Conservation (phyloP, 1,140 invertebrate species). For the Drosophila sturtevanti region DNA sequence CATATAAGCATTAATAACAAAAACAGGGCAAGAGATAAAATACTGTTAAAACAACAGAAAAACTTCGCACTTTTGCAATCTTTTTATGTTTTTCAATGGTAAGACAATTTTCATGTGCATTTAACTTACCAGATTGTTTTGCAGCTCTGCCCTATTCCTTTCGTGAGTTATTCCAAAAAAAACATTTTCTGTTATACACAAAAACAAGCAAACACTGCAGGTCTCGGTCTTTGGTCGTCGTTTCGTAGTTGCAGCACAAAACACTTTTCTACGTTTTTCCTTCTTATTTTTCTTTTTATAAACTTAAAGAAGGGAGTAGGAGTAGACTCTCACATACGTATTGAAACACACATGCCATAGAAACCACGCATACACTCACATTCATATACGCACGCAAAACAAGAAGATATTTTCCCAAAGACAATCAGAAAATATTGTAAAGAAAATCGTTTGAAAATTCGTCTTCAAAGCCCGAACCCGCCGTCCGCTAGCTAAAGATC, state of each 20-base stretch:
- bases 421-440: conserved; percentile 61
- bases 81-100: conserved; percentile 5
- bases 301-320: conserved; percentile 61
- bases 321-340: conserved; percentile 27
- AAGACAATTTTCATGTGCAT: conserved; percentile 6
- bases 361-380: conserved; percentile 17
- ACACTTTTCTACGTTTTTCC: conserved; percentile 55
- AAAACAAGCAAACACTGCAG: conserved; percentile 56
- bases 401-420: conserved; percentile 69
- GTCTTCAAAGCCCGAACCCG: conserved; percentile 31
- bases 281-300: conserved; percentile 65
- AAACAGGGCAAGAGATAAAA: conserved; percentile 47
- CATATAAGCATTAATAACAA: conserved; percentile 45
- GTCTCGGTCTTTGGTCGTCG: conserved; percentile 45
- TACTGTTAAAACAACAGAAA: conserved; percentile 34
- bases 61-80: neutral
- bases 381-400: conserved; percentile 28
- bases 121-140: conserved; percentile 40
- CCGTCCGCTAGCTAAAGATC: conserved; percentile 54
- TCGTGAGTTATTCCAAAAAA: conserved; percentile 36
- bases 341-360: conserved; percentile 20
- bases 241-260: conserved; percentile 48
- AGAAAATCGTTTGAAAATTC: conserved; percentile 33
- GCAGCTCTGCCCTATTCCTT: conserved; percentile 25
- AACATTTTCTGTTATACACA: conserved; percentile 73